Percentiles rank a stretch among this genome's conserved stretches.
Conservation (phyloP, 1,140 invertebrate species). For the Drosophila rhopaloa region DNA sequence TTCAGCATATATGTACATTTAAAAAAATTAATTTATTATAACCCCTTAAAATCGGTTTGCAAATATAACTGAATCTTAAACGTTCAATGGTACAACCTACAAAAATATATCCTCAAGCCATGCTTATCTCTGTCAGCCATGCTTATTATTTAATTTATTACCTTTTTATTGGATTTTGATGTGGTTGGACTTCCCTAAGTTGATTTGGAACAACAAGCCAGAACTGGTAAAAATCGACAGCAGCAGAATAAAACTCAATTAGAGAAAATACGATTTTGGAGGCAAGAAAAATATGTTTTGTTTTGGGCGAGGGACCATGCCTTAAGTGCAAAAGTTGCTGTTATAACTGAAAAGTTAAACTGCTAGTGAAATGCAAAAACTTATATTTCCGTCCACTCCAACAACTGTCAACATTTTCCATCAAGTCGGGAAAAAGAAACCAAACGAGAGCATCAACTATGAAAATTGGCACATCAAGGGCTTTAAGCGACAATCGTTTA, state of each 20-base stretch:
- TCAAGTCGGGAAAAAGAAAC: constrained; percentile 10
- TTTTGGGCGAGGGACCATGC: background rate
- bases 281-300: constrained; percentile 40
- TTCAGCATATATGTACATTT: too few species aligned
- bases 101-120: background rate
- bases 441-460: constrained; percentile 50
- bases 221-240: constrained; percentile 5
- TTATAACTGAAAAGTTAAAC: constrained; percentile 1
- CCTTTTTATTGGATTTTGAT: constrained; percentile 28
- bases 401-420: constrained; percentile 37
- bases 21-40: too few species aligned
- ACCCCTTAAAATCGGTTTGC: too few species aligned
- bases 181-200: background rate
- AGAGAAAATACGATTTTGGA: constrained; percentile 53
- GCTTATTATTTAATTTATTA: constrained; percentile 24
- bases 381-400: constrained; percentile 20
- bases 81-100: background rate
- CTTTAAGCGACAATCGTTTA: constrained; percentile 71
- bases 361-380: constrained; percentile 40
- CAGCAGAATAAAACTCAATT: constrained; percentile 55
- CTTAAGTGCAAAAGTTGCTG: constrained; percentile 55
- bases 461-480: constrained; percentile 77
- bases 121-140: background rate
- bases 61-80: too few species aligned
- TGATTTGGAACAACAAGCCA: background rate